These are phyloP conservation scores for Chamaea fasciata DNA, from an alignment of 2,113 vertebrate species.

Conservation along the genomic window DNA sequence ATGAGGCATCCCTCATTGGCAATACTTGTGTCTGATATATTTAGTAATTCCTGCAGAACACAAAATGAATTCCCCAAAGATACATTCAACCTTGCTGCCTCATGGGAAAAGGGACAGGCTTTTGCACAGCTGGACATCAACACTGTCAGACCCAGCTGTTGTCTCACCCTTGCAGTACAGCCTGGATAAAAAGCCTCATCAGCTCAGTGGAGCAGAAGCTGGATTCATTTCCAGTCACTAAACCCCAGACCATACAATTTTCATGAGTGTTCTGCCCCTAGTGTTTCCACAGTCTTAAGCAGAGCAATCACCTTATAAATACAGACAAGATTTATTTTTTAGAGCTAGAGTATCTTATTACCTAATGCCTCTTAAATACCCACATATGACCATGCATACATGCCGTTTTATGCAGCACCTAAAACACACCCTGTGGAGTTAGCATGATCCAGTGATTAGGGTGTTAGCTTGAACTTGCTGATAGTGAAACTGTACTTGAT, in stretches of 20 bases:
- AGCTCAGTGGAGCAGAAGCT: background rate
- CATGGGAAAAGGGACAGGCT: background rate
- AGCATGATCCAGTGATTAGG: background rate
- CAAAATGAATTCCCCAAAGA: background rate
- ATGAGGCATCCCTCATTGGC: background rate
- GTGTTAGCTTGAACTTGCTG: background rate
- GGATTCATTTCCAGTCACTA: background rate
- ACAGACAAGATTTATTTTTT: background rate
- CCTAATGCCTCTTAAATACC: background rate
- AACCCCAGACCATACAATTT: background rate
- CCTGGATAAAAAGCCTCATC: background rate
- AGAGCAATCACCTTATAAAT: background rate
- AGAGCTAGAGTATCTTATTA: background rate
- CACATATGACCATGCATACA: fast-evolving
- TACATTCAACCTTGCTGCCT: background rate
- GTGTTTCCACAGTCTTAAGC: background rate
- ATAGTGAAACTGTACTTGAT: background rate
- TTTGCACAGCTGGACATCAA: background rate
- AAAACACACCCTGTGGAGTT: background rate
- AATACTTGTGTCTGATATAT: background rate
- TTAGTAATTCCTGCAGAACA: constrained; percentile 8
- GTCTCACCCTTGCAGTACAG: background rate
- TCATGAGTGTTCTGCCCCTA: background rate
- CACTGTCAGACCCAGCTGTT: background rate
- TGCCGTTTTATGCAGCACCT: background rate